Conservation (phyloP, 53 echinoderm and acorn worm species). For the Antedon mediterranea region DNA sequence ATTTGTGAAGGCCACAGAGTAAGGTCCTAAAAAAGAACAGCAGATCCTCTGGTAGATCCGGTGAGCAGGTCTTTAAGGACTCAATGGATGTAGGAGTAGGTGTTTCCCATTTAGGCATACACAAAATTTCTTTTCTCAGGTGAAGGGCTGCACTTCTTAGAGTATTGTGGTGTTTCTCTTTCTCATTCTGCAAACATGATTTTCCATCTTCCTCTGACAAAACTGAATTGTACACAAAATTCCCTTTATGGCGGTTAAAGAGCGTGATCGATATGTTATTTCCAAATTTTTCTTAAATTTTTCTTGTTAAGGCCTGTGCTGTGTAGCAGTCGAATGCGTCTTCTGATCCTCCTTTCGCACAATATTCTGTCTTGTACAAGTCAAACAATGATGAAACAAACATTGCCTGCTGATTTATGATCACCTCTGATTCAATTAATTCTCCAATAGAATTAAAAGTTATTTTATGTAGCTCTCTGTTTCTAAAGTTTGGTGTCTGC, state of each 20-base stretch:
- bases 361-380: conserved; percentile 17
- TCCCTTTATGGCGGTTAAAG: background rate
- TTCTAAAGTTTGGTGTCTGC: too few species aligned
- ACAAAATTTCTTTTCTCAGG: conserved; percentile 14
- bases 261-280: background rate
- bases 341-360: conserved; percentile 17
- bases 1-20: conserved; percentile 29
- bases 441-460: conserved; percentile 7
- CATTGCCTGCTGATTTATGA: conserved; percentile 7
- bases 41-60: conserved; percentile 16
- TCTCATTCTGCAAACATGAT: conserved; percentile 9
- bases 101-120: conserved; percentile 17
- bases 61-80: conserved; percentile 17
- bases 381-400: conserved; percentile 7
- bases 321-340: conserved; percentile 18
- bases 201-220: conserved; percentile 11
- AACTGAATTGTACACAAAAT: conserved; percentile 10
- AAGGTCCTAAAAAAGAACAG: conserved; percentile 33
- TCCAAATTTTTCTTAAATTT: conserved; percentile 21
- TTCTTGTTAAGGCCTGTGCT: conserved; percentile 17
- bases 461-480: conserved; percentile 1
- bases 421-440: conserved; percentile 19
- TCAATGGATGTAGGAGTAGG: conserved; percentile 34
- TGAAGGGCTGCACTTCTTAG: conserved; percentile 12
- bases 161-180: conserved; percentile 4